These are phyloP conservation scores for Bilobella aurantiaca DNA, from an alignment of 1,140 invertebrate species.

Conservation along the genomic window DNA sequence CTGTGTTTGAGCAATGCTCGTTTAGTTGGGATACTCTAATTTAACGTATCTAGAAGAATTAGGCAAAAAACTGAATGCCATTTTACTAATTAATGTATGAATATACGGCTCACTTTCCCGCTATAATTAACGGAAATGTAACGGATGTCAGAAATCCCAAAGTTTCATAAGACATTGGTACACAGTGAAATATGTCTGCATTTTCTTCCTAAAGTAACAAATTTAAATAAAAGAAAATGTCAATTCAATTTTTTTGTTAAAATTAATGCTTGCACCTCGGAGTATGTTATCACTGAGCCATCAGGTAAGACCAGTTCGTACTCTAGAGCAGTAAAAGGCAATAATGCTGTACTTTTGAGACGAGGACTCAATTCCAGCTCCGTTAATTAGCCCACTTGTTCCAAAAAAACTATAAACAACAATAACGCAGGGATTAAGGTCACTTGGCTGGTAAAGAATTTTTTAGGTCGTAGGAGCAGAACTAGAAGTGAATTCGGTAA, in stretches of 20 bases:
- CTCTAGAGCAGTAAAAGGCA: background rate
- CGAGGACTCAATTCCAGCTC: too few species aligned
- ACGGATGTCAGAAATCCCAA: background rate
- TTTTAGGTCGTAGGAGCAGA: too few species aligned
- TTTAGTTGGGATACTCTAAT: background rate
- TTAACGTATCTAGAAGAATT: background rate
- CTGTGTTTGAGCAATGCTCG: background rate
- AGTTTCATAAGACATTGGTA: background rate
- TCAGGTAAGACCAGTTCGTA: constrained; percentile 3
- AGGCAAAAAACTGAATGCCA: background rate
- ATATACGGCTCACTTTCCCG: background rate
- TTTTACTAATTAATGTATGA: background rate
- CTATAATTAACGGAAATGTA: too few species aligned
- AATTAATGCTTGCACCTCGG: background rate
- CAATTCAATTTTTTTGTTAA: too few species aligned
- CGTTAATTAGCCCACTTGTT: constrained; percentile 11
- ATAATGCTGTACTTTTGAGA: background rate
- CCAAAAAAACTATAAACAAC: too few species aligned
- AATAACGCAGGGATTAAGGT: too few species aligned
- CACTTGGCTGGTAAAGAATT: too few species aligned
- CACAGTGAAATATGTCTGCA: background rate
- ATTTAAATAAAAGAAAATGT: background rate
- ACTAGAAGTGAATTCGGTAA: too few species aligned
- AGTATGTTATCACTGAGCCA: constrained; percentile 2
- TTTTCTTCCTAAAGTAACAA: background rate